These are phyloP conservation scores for Ophonus ardosiacus DNA, from an alignment of 2,888 invertebrate species.

Conservation along the genomic window DNA sequence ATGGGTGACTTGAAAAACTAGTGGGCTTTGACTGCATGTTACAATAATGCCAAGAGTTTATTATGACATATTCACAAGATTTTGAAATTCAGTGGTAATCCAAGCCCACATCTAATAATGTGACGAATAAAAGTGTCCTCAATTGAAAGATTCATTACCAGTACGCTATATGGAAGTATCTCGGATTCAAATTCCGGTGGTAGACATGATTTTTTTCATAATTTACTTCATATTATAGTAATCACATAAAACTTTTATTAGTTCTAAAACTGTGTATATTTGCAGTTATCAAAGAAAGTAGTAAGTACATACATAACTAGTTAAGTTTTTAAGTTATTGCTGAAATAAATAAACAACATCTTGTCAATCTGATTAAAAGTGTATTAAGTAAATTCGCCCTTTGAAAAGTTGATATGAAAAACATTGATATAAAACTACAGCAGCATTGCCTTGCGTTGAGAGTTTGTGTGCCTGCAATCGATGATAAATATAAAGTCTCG, in stretches of 20 bases:
- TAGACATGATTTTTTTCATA: too few relatives aligned
- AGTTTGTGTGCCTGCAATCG: background rate
- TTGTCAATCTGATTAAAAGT: conserved; percentile 31
- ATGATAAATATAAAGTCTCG: conserved; percentile 17
- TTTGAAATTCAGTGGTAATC: too few relatives aligned
- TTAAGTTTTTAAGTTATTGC: background rate
- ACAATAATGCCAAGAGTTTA: too few relatives aligned
- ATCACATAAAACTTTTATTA: background rate
- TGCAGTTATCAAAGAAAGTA: background rate
- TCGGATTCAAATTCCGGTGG: too few relatives aligned
- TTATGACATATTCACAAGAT: too few relatives aligned
- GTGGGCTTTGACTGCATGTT: too few relatives aligned
- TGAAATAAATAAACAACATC: background rate
- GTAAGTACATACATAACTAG: background rate
- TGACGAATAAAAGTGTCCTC: too few relatives aligned
- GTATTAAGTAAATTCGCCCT: conserved; percentile 26
- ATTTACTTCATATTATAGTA: background rate
- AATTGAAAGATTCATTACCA: too few relatives aligned
- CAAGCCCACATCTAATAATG: too few relatives aligned
- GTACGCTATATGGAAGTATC: too few relatives aligned
- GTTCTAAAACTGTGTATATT: background rate
- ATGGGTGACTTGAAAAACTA: too few relatives aligned
- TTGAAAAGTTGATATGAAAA: conserved; percentile 31
- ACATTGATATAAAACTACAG: background rate
- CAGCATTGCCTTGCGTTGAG: background rate